Evolutionary conservation across 2,797 vertebrate genomes (phyloP), one percentile per base, ranked within the genome.

Genomic region (Enteromius viviparus): DNA sequence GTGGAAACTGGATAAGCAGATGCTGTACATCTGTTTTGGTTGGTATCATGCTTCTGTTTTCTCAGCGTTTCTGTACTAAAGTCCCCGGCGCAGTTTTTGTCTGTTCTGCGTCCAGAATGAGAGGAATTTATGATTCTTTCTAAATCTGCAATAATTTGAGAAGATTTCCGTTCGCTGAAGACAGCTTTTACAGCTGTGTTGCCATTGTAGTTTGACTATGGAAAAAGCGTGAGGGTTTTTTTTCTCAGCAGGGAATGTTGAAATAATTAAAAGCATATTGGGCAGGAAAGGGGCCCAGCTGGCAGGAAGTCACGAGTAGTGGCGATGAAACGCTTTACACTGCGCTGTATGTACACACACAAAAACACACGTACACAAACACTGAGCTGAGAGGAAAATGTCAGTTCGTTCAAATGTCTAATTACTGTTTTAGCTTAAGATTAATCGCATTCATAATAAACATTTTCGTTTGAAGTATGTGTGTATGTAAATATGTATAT

Each of bases 231-330:
- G 15, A 10, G 21, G 21, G 49, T 1, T 32, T 11, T 45, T 77
- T 60, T 78, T 78, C 65, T 62, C 75, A 37, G 75, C 29, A 78
- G 75, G 81, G 81, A 83, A 77, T 37, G 81, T 53, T 81, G 80
- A 51, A 71, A 85, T 82, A 82, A 85, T 85, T 85, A 85, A 85
- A 85, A 85, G 84, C 79, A 85, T 81, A 78, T 65, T 85, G 80
- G 74, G 45, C 74, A 85, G 84, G 84, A 85, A 85, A 85, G 74
- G 55, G 84, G 66, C 80, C 81, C 66, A 85, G 80, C 79, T 85
- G 84, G 84, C 84, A 85, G 84, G 80, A 85, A 85, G 84, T 78
- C 53, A 51, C 29, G 29, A 85, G 45, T 32, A 66, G 78, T 75
- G 9, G n/a, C 17, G 71, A 80, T 81, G 51, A 81, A 51, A 64